Conservation (phyloP, 2,797 vertebrate species). For the Margarornis squamiger region DNA sequence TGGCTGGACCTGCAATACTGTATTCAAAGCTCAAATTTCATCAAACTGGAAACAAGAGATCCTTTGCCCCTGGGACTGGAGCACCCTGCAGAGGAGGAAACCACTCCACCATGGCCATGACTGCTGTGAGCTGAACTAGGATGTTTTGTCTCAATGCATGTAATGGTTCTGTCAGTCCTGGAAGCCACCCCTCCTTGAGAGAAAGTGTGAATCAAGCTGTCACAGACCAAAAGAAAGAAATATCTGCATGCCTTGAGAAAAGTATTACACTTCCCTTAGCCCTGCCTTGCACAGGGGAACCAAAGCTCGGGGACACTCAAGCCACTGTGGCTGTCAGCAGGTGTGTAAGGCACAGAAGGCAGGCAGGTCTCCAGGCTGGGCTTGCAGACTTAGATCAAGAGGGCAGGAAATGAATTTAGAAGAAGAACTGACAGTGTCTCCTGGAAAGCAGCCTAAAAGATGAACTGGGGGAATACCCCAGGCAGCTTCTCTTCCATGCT, state of each 20-base stretch:
- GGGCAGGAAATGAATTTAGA: not conserved
- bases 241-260: not conserved
- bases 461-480: not conserved
- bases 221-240: not conserved
- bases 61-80: not conserved
- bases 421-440: not conserved
- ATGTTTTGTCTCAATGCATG: rapidly evolving
- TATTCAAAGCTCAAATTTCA: not conserved
- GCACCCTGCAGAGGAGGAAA: not conserved
- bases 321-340: not conserved
- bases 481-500: not conserved
- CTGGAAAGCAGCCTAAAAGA: not conserved
- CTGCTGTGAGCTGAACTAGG: not conserved
- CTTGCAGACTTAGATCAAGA: not conserved
- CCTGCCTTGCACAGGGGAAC: not conserved
- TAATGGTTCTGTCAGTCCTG: not conserved
- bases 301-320: not conserved
- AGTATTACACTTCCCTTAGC: not conserved
- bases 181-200: not conserved
- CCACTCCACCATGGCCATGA: not conserved
- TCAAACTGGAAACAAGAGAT: rapidly evolving
- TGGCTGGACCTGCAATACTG: not conserved
- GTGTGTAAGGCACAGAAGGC: rapidly evolving
- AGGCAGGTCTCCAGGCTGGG: not conserved
- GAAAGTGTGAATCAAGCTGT: not conserved